Percentiles rank a stretch among this genome's conserved stretches.
phyloP scores from a whole-genome alignment of 2,888 invertebrate species.

The Hirtodrosophila cameraria region DNA sequence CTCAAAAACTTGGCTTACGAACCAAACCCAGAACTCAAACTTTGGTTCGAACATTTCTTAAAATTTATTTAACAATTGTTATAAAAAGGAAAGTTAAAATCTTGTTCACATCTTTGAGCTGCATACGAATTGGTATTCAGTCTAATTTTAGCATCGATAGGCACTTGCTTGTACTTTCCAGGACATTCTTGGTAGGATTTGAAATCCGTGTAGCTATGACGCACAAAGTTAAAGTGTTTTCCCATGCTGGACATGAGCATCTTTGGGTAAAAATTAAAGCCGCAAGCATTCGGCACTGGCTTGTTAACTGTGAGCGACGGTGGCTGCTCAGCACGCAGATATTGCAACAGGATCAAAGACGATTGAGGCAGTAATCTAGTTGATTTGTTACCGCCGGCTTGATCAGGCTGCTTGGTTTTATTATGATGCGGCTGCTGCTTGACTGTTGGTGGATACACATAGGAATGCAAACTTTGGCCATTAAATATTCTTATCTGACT shows the following conservation, averaged over 20 bases:
- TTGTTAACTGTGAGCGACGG: not conserved
- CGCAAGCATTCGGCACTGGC: not conserved
- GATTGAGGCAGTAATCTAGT: constrained; percentile 6
- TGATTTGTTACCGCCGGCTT: too few relatives aligned
- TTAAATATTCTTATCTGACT: not conserved
- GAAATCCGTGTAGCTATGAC: constrained; percentile 45
- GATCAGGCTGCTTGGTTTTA: not conserved
- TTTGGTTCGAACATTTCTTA: too few relatives aligned
- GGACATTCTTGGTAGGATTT: constrained; percentile 1
- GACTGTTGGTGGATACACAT: constrained; percentile 6
- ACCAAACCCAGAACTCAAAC: too few relatives aligned
- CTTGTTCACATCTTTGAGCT: constrained; percentile 1
- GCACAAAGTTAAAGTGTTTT: constrained; percentile 11
- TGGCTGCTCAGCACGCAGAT: not conserved
- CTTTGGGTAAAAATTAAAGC: accelerated
- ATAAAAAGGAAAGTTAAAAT: not conserved
- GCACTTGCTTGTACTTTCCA: constrained; percentile 15
- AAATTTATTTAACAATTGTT: too few relatives aligned
- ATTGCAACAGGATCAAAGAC: constrained; percentile 3
- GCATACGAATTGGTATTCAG: constrained; percentile 17
- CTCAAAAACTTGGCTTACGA: too few relatives aligned
- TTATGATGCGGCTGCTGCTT: too few relatives aligned
- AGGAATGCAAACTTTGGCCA: not conserved
- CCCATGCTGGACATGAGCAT: constrained; percentile 4
- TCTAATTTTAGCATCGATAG: constrained; percentile 2